These are phyloP conservation scores for Enteromius argenteus DNA, from an alignment of 2,797 vertebrate species.

Conservation along the genomic window DNA sequence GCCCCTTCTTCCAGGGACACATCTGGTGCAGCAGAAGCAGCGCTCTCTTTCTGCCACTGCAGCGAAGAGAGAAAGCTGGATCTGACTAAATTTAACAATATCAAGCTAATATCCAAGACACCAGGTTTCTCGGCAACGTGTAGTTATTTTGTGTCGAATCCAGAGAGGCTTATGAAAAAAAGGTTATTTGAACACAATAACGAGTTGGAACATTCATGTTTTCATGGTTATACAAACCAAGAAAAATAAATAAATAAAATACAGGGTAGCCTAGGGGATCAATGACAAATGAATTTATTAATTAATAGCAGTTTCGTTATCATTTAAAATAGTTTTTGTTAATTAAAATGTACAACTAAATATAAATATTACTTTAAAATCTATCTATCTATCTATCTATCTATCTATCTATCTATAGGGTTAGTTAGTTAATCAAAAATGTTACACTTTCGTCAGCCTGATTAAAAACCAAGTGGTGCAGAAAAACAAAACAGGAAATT, in stretches of 20 bases:
- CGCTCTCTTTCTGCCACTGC: conserved; percentile 1
- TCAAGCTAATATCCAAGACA: conserved; percentile 27
- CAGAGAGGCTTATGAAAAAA: not conserved
- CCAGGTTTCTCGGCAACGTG: conserved; percentile 4
- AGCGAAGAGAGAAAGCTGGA: conserved; percentile 13
- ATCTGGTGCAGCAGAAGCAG: conserved; percentile 63
- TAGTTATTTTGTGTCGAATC: conserved; percentile 5
- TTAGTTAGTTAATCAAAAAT: no score
- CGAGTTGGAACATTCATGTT: not conserved
- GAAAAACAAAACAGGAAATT: not conserved
- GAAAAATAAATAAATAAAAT: not conserved
- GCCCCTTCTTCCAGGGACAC: conserved; percentile 66
- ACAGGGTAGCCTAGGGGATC: not conserved
- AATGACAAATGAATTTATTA: not conserved
- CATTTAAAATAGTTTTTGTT: not conserved
- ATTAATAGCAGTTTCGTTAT: not conserved
- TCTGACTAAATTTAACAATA: conserved; percentile 29
- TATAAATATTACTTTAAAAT: not conserved
- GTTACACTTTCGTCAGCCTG: no score
- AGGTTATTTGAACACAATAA: not conserved
- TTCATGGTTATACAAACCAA: not conserved
- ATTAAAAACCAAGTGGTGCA: no score
- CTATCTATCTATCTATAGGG: no score
- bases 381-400: no score
- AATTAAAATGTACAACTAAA: not conserved